These are phyloP conservation scores for Anguilla marmorata DNA, from an alignment of 2,797 vertebrate species.

Conservation along the genomic window DNA sequence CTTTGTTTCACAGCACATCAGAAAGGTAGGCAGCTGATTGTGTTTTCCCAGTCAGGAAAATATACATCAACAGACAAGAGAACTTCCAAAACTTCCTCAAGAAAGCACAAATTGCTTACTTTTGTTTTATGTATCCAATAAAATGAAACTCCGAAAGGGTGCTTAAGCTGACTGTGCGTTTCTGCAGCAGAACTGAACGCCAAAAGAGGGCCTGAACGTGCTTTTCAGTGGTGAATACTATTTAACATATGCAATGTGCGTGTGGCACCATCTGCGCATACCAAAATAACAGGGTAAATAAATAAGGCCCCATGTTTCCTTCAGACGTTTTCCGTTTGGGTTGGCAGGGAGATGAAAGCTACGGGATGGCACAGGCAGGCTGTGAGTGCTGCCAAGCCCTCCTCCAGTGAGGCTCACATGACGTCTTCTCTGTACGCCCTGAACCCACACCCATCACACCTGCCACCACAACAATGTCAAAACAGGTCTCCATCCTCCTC, in stretches of 20 bases:
- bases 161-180: not conserved
- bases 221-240: not conserved
- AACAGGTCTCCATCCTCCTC: not conserved
- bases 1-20: too few relatives aligned
- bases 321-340: slow-evolving; percentile 23
- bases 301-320: slow-evolving; percentile 19
- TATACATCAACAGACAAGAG: too few relatives aligned
- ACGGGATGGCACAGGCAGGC: not conserved
- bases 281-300: slow-evolving; percentile 4
- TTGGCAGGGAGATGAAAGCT: slow-evolving; percentile 12
- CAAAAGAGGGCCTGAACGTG: not conserved
- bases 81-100: too few relatives aligned
- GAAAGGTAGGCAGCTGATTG: too few relatives aligned
- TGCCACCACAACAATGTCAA: not conserved
- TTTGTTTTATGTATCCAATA: not conserved
- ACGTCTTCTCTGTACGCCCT: not conserved
- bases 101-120: not conserved
- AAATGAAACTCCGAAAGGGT: not conserved
- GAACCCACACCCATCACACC: not conserved
- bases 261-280: not conserved
- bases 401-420: not conserved
- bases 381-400: not conserved
- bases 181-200: too few relatives aligned
- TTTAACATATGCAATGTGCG: not conserved
- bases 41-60: too few relatives aligned